Conservation (phyloP, 1,140 invertebrate species). For the Delia radicum region DNA sequence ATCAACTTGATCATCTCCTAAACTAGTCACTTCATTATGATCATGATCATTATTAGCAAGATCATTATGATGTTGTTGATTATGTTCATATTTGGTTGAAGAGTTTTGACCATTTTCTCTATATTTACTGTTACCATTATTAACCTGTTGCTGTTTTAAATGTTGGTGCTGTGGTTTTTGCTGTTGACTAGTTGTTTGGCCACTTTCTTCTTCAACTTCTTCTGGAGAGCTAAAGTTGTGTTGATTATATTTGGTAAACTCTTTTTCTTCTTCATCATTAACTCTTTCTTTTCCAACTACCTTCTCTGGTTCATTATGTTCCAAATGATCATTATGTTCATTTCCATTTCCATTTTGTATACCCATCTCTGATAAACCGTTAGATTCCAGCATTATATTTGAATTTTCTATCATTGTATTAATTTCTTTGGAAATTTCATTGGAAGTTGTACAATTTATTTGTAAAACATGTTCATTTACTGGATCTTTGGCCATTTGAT, state of each 20-base stretch:
- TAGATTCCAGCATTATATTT: not conserved
- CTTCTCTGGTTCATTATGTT: not conserved
- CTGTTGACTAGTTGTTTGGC: not conserved
- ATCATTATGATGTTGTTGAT: not conserved
- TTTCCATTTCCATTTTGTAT: too few species aligned
- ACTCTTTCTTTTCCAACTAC: not conserved
- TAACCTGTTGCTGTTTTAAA: not conserved
- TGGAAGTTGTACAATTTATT: not conserved
- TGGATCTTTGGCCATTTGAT: not conserved
- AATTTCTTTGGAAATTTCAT: not conserved
- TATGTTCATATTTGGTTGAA: not conserved
- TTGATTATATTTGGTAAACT: not conserved
- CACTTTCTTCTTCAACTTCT: not conserved
- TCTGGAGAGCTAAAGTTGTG: not conserved
- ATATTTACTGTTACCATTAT: slow-evolving; percentile 8
- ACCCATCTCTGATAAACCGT: not conserved
- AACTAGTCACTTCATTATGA: not conserved
- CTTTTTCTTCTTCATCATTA: not conserved
- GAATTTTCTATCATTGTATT: not conserved
- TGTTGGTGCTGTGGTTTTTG: not conserved
- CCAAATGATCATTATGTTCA: not conserved
- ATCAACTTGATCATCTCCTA: not conserved
- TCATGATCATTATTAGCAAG: slow-evolving; percentile 9
- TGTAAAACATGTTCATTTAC: not conserved
- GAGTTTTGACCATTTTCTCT: slow-evolving; percentile 16